Base-by-base conservation (phyloP, 2,888 invertebrate species). In the Noctua fimbriata region DNA sequence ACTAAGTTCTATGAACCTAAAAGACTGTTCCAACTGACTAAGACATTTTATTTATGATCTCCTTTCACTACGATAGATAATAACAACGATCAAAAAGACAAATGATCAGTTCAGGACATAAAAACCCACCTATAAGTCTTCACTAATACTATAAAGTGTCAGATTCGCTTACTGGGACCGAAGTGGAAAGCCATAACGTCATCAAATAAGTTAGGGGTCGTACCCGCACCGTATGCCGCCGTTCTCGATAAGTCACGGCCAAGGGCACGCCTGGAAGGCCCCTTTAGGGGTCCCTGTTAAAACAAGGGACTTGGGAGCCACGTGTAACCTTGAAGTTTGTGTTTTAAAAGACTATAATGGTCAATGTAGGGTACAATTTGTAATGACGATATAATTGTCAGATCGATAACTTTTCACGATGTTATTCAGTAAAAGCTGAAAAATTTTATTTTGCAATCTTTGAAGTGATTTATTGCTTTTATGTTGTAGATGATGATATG, bases 121-220 rank as follows among this genome's bases (percentile, higher is more conserved):
- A 52, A 80, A 70, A 36, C 66, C 36, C 41, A 49, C 18, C 41
- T 9, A 70, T 81, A 69, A 58, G 36, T 81, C 70, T 63, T 71
- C 47, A 44, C n/a, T 52, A 63, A 65, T 73, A 69, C 80, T 65
- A 84, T 84, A 69, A 84, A 84, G 58, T 63, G 66, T 24, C 47
- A 41, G 41, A 24, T 69, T 63, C 47, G 79, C 60, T 55, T 49
- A 47, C 36, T 24, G 44, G 41, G 76, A 63, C 52, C 71, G 28
- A 69, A 69, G 69, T 44, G 69, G 36, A 41, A 84, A 79, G 41
- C 69, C 41, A 44, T 70, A 75, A 76, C 63, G 71, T 63, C 69
- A 60, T 81, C 85, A 73, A 83, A 85, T 81, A 81, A 85, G 76
- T 76, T 65, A 52, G 69, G 80, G 85, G 71, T 81, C 65, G 28